Conservation (phyloP, 2,113 vertebrate genomes). For the Sinosuthora webbiana region DNA sequence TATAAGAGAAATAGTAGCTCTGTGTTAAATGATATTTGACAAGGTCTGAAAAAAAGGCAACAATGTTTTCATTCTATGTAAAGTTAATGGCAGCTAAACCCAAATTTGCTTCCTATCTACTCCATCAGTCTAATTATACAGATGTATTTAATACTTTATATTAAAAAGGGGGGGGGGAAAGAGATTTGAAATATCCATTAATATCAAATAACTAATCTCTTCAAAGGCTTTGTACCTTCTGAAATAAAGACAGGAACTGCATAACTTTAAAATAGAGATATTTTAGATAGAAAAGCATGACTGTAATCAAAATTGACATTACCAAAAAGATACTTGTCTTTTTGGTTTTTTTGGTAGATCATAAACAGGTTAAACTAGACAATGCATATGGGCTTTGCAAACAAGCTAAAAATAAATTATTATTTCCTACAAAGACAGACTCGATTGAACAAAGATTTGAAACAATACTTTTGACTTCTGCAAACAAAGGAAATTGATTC, state of each 20-base stretch:
- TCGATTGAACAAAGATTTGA: not conserved
- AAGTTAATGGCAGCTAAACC: not conserved
- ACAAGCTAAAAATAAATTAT: not conserved
- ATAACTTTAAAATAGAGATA: not conserved
- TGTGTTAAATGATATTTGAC: not conserved
- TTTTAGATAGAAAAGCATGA: not conserved
- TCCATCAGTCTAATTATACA: not conserved
- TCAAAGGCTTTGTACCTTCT: not conserved
- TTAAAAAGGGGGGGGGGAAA: not conserved
- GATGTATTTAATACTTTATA: not conserved
- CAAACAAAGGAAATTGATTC: not conserved
- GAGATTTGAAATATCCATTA: not conserved
- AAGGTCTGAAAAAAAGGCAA: not conserved
- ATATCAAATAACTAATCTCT: not conserved
- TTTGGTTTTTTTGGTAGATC: not conserved
- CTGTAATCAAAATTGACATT: not conserved
- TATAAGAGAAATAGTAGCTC: not conserved
- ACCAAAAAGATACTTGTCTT: not conserved
- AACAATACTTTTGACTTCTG: not conserved
- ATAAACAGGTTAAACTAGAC: not conserved
- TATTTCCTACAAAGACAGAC: not conserved
- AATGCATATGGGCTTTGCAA: not conserved
- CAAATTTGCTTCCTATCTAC: not conserved
- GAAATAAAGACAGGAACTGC: not conserved
- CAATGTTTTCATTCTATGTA: not conserved